These are phyloP conservation scores for Tipula lateralis DNA, from an alignment of 2,888 invertebrate species.

Conservation along the genomic window DNA sequence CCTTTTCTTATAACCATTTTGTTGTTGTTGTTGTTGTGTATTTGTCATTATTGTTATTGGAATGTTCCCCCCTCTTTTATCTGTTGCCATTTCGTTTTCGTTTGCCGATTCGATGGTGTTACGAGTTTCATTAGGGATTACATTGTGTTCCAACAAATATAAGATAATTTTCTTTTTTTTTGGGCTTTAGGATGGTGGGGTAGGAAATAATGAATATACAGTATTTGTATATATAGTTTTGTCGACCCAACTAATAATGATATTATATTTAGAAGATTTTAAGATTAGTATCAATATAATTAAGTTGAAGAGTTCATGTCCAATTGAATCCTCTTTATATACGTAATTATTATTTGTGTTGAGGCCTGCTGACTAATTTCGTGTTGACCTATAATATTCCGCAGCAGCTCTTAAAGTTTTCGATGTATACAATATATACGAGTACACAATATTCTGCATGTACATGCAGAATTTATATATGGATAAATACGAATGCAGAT, in stretches of 20 bases:
- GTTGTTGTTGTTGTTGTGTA: background rate
- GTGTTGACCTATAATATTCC: background rate
- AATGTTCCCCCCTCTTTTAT: background rate
- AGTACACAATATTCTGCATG: background rate
- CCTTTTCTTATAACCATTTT: background rate
- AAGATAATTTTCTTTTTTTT: background rate
- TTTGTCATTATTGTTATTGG: background rate
- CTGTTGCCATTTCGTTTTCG: background rate
- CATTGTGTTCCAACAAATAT: background rate
- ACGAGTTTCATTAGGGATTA: background rate
- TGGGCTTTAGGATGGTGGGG: background rate
- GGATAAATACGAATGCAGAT: background rate
- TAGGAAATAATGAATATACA: background rate
- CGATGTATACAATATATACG: background rate
- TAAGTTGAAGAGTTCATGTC: background rate
- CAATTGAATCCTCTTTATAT: background rate
- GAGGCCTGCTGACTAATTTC: too few species aligned
- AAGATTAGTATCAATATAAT: background rate
- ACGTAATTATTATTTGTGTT: background rate
- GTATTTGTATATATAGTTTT: background rate
- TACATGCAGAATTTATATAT: background rate
- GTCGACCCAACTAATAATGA: background rate
- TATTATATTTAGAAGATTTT: background rate
- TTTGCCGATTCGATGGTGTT: background rate
- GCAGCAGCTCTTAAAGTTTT: background rate